Conservation (phyloP, 2,113 vertebrate genomes). For the Brevimyrus niger region DNA sequence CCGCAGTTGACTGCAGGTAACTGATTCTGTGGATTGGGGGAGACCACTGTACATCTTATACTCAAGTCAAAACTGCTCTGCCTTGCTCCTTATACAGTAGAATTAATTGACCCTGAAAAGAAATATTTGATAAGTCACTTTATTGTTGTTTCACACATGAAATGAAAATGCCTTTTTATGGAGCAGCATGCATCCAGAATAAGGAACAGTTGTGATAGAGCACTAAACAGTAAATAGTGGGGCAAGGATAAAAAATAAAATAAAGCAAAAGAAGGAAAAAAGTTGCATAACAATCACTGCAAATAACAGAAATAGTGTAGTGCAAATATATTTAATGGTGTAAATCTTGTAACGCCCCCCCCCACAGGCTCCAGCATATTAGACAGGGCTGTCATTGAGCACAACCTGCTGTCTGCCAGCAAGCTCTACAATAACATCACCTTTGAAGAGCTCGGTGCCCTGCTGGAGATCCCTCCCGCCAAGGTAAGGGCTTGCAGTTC, state of each 20-base stretch:
- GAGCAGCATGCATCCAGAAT: background rate
- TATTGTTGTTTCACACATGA: background rate
- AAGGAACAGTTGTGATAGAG: background rate
- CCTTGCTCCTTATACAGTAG: background rate
- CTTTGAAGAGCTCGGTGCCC: slow-evolving; percentile 92
- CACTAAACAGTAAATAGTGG: background rate
- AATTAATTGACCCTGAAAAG: background rate
- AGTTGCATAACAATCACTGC: background rate
- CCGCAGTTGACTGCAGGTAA: background rate
- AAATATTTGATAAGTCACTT: background rate
- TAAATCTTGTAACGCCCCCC: background rate
- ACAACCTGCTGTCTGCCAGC: slow-evolving; percentile 94
- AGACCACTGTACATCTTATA: background rate
- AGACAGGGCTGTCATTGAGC: slow-evolving; percentile 96
- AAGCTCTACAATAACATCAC: slow-evolving; percentile 99
- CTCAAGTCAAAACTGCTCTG: background rate
- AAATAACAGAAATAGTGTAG: background rate
- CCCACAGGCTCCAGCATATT: slow-evolving; percentile 89
- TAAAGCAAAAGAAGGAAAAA: background rate
- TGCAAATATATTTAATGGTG: background rate
- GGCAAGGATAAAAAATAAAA: background rate
- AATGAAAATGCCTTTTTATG: background rate
- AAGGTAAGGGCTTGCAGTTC: slow-evolving; percentile 65
- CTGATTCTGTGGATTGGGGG: background rate
- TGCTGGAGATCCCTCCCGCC: slow-evolving; percentile 95